Base-by-base conservation (phyloP, 2,113 vertebrate species). In the Chinchilla lanigera region DNA sequence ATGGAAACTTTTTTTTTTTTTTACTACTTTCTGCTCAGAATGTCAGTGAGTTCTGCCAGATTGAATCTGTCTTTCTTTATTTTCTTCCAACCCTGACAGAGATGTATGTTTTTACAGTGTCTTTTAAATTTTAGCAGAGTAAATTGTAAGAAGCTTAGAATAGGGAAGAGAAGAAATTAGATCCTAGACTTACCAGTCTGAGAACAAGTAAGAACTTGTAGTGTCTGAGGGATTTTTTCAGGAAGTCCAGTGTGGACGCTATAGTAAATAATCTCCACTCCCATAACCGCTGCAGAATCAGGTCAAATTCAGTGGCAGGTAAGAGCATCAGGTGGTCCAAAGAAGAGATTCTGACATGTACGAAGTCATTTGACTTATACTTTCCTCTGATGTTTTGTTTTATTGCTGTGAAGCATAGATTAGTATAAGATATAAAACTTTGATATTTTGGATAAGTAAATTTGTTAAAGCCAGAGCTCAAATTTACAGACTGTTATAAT, bases 21-120 rank as follows among this genome's bases (percentile, higher is more conserved):
- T 95, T 38, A 84, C 35, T 54, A 50, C 33, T 89, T 96, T 89
- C 28, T 95, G 9, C 35, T 89, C 28, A 90, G 50, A 10, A 83
- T 63, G 12, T 0, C 38, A 83, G 12, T 87, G 10, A 89, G 16
- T 63, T 50, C 14, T 81, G 58, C 20, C 30, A 89, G 41, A 26
- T 17, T 20, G 7, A 90, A 84, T 81, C 11, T 73, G 20, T 38
- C 54, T 56, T 69, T 54, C 10, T 94, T 19, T 47, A 3, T 73
- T 35, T 82, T 94, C 44, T 89, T 94, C 24, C 16, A 80, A 28
- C 52, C 85, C 6, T 17, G 47, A 60, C 10, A 77, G 16, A 35
- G 33, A 73, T 58, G 12, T 81, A 3, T 85, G 3, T 41, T 44
- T 93, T 71, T 86, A 69, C 26, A 65, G 10, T 85, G 38, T 92